Evolutionary conservation across 1,140 invertebrate genomes (phyloP).

Genomic region (Neodiprion lecontei): DNA sequence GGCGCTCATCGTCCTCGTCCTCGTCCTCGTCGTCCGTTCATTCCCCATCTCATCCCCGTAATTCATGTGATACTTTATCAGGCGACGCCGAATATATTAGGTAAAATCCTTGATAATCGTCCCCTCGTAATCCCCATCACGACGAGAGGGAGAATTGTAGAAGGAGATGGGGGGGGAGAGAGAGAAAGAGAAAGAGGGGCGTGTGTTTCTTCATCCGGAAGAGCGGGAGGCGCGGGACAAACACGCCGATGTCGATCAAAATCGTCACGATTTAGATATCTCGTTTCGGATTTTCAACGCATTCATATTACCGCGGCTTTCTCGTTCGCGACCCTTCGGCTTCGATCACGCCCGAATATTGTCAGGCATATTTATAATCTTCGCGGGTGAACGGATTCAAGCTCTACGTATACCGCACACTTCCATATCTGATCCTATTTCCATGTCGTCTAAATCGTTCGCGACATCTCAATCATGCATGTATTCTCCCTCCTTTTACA

Average conservation of each 20-base stretch:
- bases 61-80: constrained; percentile 34
- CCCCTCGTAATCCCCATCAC: constrained; percentile 33
- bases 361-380: neutral
- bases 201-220: neutral
- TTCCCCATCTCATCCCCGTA: constrained; percentile 18
- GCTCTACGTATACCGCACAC: too few relatives aligned
- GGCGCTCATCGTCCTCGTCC: neutral
- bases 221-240: neutral
- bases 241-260: neutral
- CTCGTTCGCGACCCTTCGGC: neutral
- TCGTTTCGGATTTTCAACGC: neutral
- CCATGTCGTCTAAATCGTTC: too few relatives aligned
- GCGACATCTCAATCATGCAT: too few relatives aligned
- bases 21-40: constrained; percentile 10
- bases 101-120: constrained; percentile 43
- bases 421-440: too few relatives aligned
- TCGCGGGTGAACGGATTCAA: too few relatives aligned
- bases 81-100: constrained; percentile 34
- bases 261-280: neutral
- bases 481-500: too few relatives aligned
- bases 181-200: too few relatives aligned
- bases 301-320: neutral
- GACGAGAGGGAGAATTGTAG: constrained; percentile 16
- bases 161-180: too few relatives aligned
- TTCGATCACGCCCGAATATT: neutral